Conservation (phyloP, 35 echinoderm and acorn worm genomes). For the Apostichopus japonicus region DNA sequence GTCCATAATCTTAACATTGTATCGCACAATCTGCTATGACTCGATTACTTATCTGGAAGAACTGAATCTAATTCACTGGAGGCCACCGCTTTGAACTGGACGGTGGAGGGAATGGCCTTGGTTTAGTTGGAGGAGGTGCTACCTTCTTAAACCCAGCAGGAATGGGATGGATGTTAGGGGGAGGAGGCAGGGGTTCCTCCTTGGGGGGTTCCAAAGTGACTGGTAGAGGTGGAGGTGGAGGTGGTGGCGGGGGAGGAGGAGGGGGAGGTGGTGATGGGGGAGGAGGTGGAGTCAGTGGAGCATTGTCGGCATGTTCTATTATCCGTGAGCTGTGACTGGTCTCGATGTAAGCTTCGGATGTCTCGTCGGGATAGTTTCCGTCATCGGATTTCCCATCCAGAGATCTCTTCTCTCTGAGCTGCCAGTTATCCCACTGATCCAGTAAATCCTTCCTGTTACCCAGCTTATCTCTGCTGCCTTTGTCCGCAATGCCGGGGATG, state of each 20-base stretch:
- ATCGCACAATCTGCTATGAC: too few relatives aligned
- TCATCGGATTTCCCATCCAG: conserved; percentile 53
- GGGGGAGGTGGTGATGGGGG: conserved; percentile 3
- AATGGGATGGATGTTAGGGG: background rate
- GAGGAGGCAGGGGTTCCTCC: conserved; percentile 20
- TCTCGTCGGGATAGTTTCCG: conserved; percentile 25
- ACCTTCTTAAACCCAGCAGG: background rate
- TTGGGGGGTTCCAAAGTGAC: background rate
- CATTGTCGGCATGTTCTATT: background rate
- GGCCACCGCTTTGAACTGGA: conserved; percentile 21
- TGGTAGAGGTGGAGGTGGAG: background rate
- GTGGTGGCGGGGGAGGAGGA: background rate
- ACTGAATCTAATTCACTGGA: background rate
- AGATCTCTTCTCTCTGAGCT: conserved; percentile 36
- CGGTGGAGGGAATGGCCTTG: conserved; percentile 27
- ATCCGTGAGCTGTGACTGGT: conserved; percentile 16
- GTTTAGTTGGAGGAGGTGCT: conserved; percentile 24
- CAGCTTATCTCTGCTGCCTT: background rate
- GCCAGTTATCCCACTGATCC: conserved; percentile 49
- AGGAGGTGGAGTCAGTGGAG: conserved; percentile 25
- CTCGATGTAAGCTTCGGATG: conserved; percentile 19
- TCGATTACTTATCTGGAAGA: background rate
- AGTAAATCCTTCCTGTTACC: conserved; percentile 18
- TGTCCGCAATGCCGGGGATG: background rate
- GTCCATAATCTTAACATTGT: too few relatives aligned